phyloP scores from a whole-genome alignment of 2,888 invertebrate genomes.

The Nomada hirtipes region DNA sequence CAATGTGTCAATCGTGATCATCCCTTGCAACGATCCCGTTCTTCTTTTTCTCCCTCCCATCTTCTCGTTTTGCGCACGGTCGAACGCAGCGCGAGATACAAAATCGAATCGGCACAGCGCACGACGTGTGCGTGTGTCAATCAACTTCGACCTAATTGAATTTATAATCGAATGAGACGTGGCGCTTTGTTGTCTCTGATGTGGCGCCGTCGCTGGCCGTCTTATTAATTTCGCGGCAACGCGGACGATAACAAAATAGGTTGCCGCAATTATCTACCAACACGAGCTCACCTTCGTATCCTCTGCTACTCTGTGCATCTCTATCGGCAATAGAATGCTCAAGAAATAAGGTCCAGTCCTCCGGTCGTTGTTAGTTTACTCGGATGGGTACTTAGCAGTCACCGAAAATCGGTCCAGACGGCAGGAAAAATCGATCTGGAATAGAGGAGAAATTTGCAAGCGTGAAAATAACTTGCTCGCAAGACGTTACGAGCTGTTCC shows the following conservation, averaged over 20 bases:
- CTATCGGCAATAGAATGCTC: not conserved
- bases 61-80: not conserved
- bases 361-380: no score
- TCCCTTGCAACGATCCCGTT: not conserved
- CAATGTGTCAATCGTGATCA: not conserved
- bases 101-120: slow-evolving; percentile 25
- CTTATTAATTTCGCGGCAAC: slow-evolving; percentile 58
- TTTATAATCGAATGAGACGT: slow-evolving; percentile 54
- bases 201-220: slow-evolving; percentile 50
- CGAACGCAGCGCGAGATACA: not conserved
- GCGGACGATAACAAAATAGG: slow-evolving; percentile 57
- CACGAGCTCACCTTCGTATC: not conserved
- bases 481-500: slow-evolving; percentile 13
- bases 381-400: no score
- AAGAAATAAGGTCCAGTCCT: no score
- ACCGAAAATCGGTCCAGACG: no score
- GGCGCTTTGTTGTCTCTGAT: slow-evolving; percentile 45
- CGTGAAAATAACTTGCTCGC: not conserved
- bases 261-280: slow-evolving; percentile 45
- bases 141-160: slow-evolving; percentile 65
- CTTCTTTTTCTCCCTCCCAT: not conserved
- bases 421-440: not conserved
- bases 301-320: not conserved
- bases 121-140: slow-evolving; percentile 34
- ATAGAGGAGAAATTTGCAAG: not conserved